Evolutionary conservation across 2,888 invertebrate species (phyloP), one percentile per base, ranked within the genome.

Genomic region (Pseudococcus longispinus): DNA sequence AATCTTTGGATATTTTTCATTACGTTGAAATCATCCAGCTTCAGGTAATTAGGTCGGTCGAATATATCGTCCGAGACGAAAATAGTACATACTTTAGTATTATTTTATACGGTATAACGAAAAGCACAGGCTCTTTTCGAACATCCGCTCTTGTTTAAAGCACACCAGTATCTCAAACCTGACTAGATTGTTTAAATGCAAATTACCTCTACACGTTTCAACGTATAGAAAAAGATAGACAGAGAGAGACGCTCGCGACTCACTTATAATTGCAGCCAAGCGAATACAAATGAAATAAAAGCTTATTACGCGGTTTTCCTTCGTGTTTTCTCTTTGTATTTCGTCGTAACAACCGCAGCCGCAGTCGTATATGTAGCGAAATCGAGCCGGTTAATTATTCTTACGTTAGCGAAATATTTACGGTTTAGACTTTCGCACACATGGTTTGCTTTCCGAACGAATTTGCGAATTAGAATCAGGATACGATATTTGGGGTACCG

Each of bases 1-100:
- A 26, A 26, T 65, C 60, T 23, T 26, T 13, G 70, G 2, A 18
- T 60, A 15, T 6, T 60, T 60, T 60, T 60, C 23, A 60, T 60
- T 60, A 23, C 9, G 2, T 11, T 60, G 8, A 70, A 70, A 70
- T 70, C 18, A 70, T 70, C 70, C 77, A 42, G 20, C 42, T 74
- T 74, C 74, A 60, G 60, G 23, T 42, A 80, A 80, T 80, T 80
- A 80, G 77, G 77, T 80, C 42, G 77, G 29, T 20, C 77, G 20
- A 80, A 20, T 42, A 42, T 20, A 80, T 80, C 42, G 77, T 80
- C 37, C 42, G 42, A 80, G 11, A 80, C 42, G 77, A 80, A 80
- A 80, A n/a, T 6, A n/a, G 42, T 80, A 80, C 18, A 70, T 51
- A n/a, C 51, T 23, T 23, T 8, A 11, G 51, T n/a, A 15, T 46